Base-by-base conservation (phyloP, 2,888 invertebrate species). In the Zele albiditarsus region DNA sequence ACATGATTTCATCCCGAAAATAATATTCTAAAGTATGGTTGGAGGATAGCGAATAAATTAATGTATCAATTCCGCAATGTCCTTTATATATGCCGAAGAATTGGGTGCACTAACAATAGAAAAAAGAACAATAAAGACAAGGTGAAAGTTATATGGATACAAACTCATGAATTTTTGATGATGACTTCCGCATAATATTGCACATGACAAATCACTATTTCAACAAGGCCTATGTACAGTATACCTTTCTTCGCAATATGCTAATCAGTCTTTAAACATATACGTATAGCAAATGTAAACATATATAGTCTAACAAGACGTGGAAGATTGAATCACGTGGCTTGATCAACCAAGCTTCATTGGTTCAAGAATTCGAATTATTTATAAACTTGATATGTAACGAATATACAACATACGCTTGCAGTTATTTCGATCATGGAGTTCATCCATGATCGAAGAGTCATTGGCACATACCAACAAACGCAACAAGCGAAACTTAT, bases 281-380 rank as follows among this genome's bases (percentile, higher is more conserved):
- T 46, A 5, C n/a, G n/a, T 46, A 46, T 2, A 3, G n/a, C 4
- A 46, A n/a, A 46, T 16, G n/a, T 46, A 46, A n/a, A 46, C n/a
- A n/a, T 46, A n/a, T 46, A 46, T 46, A 46, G n/a, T n/a, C 2
- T 46, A 46, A 46, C n/a, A 5, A 46, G 6, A 46, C 46, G 46
- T 16, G 46, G 46, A 2, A 20, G 20, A 10, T 25, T 58, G 16
- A 14, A 58, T 20, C 57, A 58, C 57, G 20, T 58, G 57, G 57
- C 14, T 14, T 25, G 23, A 27, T 58, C 57, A 25, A 20, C 0
- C 14, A 12, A 14, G 3, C 14, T 58, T 20, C 12, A 58, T 58
- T 58, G 57, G 57, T 58, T 27, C 12, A 10, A 58, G 23, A 58
- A 58, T 14, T 62, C n/a, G 31, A 62, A 62, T 62, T 31, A 62